phyloP scores from a whole-genome alignment of 2,797 vertebrate genomes.

The Falco berigora region DNA sequence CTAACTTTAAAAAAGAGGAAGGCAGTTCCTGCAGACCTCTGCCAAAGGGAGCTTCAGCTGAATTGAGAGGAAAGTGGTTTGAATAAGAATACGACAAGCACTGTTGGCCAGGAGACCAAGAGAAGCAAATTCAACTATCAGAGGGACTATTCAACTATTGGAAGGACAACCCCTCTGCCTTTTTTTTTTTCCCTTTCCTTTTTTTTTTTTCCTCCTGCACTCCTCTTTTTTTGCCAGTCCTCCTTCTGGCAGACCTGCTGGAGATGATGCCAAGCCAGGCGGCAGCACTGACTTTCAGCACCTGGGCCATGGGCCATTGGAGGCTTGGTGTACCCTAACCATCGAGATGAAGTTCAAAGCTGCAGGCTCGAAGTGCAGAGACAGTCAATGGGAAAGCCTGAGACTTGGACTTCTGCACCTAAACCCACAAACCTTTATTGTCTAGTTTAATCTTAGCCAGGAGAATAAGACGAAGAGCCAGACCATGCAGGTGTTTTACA shows the following conservation, averaged over 20 bases:
- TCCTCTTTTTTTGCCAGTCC: too few relatives aligned
- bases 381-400: neutral
- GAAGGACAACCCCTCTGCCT: neutral
- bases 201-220: too few relatives aligned
- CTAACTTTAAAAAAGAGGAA: neutral
- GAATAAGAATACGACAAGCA: neutral
- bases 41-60: constrained; percentile 5
- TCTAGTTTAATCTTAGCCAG: neutral
- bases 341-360: neutral
- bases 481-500: neutral
- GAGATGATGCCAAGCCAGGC: neutral
- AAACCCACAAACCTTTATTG: neutral
- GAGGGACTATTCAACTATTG: neutral
- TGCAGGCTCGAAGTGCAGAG: neutral
- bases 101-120: neutral
- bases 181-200: neutral
- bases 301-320: neutral
- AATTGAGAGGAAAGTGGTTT: neutral
- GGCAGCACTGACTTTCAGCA: neutral
- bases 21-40: neutral
- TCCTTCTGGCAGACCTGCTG: neutral
- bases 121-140: neutral
- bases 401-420: neutral
- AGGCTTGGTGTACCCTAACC: neutral
- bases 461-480: neutral